These are phyloP conservation scores for Euzophera pinguis DNA, from an alignment of 2,888 invertebrate genomes.

Conservation along the genomic window DNA sequence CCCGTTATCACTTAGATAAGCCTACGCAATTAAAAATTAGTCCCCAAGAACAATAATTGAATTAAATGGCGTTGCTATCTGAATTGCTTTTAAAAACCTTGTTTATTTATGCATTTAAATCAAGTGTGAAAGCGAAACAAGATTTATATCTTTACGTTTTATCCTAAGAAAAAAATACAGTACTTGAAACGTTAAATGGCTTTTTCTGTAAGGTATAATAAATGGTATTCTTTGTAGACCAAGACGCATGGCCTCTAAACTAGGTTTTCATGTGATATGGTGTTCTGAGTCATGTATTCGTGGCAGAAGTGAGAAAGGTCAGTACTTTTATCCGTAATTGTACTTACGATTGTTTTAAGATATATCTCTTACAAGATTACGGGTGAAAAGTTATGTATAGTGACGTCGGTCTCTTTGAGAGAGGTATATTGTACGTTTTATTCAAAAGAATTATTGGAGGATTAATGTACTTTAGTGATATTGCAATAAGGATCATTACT, in stretches of 20 bases:
- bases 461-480: no score
- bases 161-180: slow-evolving; percentile 10
- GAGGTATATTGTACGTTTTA: background rate
- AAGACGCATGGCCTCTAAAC: slow-evolving; percentile 4
- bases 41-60: slow-evolving; percentile 34
- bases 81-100: slow-evolving; percentile 29
- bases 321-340: background rate
- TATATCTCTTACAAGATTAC: slow-evolving; percentile 1
- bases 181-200: slow-evolving; percentile 1
- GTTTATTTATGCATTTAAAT: slow-evolving; percentile 15
- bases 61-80: slow-evolving; percentile 33
- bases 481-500: no score
- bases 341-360: slow-evolving; percentile 4
- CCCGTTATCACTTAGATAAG: slow-evolving; percentile 54
- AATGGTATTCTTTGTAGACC: background rate
- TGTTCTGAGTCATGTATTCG: background rate
- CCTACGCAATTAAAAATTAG: slow-evolving; percentile 63
- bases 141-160: slow-evolving; percentile 12
- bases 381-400: background rate
- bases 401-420: background rate
- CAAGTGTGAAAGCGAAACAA: slow-evolving; percentile 13
- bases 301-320: slow-evolving; percentile 3
- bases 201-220: slow-evolving; percentile 10
- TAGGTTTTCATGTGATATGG: slow-evolving; percentile 11
- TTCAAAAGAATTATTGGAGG: no score